These are phyloP conservation scores for Fratercula arctica DNA, from an alignment of 2,797 vertebrate species.

Conservation along the genomic window DNA sequence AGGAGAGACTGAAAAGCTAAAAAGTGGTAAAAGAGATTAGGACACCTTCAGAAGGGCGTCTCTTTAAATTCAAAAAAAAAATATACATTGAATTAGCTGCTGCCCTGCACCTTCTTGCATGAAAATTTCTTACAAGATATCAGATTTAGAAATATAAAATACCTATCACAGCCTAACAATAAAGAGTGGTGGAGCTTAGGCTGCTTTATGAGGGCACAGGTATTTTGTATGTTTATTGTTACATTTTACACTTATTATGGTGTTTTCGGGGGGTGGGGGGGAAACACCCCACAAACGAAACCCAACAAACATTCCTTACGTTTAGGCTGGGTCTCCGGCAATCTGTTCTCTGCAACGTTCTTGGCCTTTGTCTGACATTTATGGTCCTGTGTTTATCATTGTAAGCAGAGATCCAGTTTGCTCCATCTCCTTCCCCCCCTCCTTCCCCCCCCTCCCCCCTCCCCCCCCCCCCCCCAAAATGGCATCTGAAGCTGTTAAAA, in stretches of 20 bases:
- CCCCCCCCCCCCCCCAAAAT: not conserved
- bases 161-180: not conserved
- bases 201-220: not conserved
- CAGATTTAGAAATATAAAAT: not conserved
- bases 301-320: not conserved
- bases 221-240: not conserved
- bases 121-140: not conserved
- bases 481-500: constrained; percentile 35
- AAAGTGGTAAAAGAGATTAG: not conserved
- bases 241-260: not conserved
- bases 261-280: not conserved
- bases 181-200: not conserved
- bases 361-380: constrained; percentile 57
- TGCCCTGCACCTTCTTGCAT: not conserved
- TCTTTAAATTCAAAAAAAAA: not conserved
- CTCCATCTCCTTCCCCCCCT: not conserved
- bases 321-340: not conserved
- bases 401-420: constrained; percentile 2
- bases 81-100: not conserved
- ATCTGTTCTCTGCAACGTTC: constrained; percentile 21
- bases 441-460: not conserved
- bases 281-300: not conserved
- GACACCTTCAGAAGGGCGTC: not conserved
- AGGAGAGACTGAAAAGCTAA: not conserved
- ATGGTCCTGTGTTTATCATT: not conserved